phyloP scores from a whole-genome alignment of 2,797 vertebrate species.

The Protosalanx chinensis region DNA sequence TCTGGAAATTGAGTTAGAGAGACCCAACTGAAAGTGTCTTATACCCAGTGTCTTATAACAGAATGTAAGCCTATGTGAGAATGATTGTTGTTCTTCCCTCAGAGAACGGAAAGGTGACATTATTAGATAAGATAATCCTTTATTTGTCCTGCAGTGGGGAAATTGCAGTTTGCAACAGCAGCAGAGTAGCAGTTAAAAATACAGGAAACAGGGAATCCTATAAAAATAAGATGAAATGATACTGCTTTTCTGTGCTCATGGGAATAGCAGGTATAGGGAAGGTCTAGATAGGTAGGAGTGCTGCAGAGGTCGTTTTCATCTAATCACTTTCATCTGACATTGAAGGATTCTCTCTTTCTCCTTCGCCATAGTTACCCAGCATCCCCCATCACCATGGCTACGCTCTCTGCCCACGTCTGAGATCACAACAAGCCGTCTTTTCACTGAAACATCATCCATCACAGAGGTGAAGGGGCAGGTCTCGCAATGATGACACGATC shows the following conservation, averaged over 20 bases:
- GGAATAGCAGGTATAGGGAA: slow-evolving; percentile 16
- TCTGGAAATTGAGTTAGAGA: not conserved
- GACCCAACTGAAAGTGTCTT: not conserved
- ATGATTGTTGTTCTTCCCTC: too few species aligned
- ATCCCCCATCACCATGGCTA: not conserved
- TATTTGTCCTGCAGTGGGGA: too few species aligned
- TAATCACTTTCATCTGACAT: slow-evolving; percentile 36
- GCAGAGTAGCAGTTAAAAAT: not conserved
- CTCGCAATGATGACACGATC: slow-evolving; percentile 55
- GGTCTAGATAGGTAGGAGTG: slow-evolving; percentile 5
- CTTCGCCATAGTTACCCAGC: not conserved
- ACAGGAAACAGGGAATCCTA: not conserved
- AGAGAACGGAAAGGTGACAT: too few species aligned
- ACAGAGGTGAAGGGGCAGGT: slow-evolving; percentile 54
- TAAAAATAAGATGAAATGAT: not conserved
- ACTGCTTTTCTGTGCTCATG: slow-evolving; percentile 6
- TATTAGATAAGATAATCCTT: too few species aligned
- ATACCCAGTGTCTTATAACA: not conserved
- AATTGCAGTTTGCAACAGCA: too few species aligned
- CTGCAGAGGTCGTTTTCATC: slow-evolving; percentile 12
- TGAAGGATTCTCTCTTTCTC: slow-evolving; percentile 33
- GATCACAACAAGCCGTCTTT: slow-evolving; percentile 52
- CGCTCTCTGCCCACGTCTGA: slow-evolving; percentile 23
- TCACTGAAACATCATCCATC: slow-evolving; percentile 65
- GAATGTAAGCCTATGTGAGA: not conserved